Conservation (phyloP, 2,113 vertebrate genomes). For the Sigmodon hispidus region DNA sequence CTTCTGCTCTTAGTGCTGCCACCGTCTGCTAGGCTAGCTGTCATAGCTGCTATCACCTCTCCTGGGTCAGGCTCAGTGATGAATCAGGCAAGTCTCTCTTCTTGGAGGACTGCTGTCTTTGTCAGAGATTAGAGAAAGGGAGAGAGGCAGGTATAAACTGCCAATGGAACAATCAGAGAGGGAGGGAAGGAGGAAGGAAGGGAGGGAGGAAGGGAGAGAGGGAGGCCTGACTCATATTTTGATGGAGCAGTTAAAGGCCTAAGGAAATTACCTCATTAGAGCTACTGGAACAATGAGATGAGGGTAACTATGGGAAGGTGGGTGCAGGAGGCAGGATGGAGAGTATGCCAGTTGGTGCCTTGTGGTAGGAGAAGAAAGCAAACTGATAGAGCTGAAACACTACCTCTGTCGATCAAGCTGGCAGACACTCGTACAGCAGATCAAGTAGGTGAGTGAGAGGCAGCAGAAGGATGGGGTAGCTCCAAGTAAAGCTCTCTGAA, state of each 20-base stretch:
- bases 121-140: neutral
- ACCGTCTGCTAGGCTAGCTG: neutral
- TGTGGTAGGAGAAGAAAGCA: neutral
- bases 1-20: neutral
- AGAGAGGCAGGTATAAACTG: neutral
- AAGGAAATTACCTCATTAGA: constrained; percentile 16
- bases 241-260: neutral
- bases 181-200: neutral
- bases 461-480: neutral
- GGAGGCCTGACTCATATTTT: neutral
- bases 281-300: neutral
- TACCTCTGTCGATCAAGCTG: neutral
- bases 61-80: neutral
- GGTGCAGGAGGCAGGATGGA: neutral
- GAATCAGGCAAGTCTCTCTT: neutral
- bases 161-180: neutral
- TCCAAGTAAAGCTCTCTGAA: neutral
- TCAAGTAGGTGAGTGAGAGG: neutral
- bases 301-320: neutral
- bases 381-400: neutral
- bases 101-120: neutral
- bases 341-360: neutral
- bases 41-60: neutral
- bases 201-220: neutral
- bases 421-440: neutral